Percentiles rank a stretch among this genome's conserved stretches.
Conservation (phyloP, 1,140 invertebrate species). For the Spodoptera frugiperda region DNA sequence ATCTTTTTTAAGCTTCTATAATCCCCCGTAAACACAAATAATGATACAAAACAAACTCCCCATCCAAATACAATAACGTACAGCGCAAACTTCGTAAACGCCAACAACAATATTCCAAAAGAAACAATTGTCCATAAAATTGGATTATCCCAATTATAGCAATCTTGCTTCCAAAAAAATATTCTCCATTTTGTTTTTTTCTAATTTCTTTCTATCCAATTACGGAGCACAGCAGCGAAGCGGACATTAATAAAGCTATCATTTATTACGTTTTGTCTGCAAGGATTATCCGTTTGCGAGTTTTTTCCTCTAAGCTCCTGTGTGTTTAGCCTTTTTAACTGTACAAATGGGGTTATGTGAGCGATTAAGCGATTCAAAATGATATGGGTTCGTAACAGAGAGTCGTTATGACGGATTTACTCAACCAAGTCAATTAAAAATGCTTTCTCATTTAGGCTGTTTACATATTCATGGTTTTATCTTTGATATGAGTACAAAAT, state of each 20-base stretch:
- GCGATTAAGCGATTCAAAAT: conserved; percentile 8
- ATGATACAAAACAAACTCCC: too few species aligned
- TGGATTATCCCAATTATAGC: conserved; percentile 14
- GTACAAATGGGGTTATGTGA: not conserved
- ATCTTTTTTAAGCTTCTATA: too few species aligned
- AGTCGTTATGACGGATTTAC: too few species aligned
- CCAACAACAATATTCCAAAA: not conserved
- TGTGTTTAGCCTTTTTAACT: conserved; percentile 29
- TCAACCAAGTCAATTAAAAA: too few species aligned
- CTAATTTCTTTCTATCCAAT: conserved; percentile 22
- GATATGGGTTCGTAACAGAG: not conserved
- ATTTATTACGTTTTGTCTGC: conserved; percentile 27
- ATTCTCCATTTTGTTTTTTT: not conserved
- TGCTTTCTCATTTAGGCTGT: too few species aligned
- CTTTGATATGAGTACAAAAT: too few species aligned
- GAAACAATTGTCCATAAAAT: not conserved
- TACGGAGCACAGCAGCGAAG: conserved; percentile 8
- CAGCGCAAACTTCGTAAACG: not conserved
- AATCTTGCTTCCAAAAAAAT: not conserved
- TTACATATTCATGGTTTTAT: too few species aligned
- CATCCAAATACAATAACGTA: too few species aligned
- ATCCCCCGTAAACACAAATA: too few species aligned
- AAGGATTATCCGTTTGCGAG: conserved; percentile 9
- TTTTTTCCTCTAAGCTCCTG: conserved; percentile 24
- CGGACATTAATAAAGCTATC: conserved; percentile 30